Evolutionary conservation across 2,113 vertebrate genomes (phyloP).

Genomic region (Chinchilla lanigera): DNA sequence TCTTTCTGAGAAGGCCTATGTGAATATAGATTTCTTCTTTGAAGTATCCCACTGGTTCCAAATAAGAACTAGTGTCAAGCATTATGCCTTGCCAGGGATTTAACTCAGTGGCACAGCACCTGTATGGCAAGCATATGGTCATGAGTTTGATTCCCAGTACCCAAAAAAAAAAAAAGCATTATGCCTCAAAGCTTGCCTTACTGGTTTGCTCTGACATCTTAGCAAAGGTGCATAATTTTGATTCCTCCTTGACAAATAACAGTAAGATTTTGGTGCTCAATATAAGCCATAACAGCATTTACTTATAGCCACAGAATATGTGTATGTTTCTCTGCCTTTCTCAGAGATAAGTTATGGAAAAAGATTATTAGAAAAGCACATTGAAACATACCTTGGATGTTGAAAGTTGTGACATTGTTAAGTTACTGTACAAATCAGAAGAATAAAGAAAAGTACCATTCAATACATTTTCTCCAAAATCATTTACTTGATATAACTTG

Average conservation of each 20-base stretch:
- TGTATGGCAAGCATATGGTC: no score
- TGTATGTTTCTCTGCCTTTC: neutral
- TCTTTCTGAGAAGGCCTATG: neutral
- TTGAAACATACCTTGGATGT: neutral
- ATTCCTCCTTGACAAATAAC: slow-evolving; percentile 26
- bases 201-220: neutral
- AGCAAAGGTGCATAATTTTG: neutral
- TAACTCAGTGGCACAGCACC: no score
- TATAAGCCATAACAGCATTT: neutral
- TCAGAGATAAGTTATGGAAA: neutral
- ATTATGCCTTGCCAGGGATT: no score
- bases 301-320: neutral
- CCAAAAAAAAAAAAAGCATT: neutral
- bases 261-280: neutral
- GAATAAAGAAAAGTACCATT: neutral
- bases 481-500: neutral
- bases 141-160: no score
- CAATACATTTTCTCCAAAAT: slow-evolving; percentile 11
- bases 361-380: slow-evolving; percentile 5
- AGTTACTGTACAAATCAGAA: neutral
- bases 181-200: neutral
- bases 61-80: neutral
- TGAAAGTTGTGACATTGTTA: neutral
- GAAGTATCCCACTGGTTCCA: neutral
- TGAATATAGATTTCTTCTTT: neutral